Base-by-base conservation (phyloP, 2,797 vertebrate species). In the Pantherophis alleghaniensis region DNA sequence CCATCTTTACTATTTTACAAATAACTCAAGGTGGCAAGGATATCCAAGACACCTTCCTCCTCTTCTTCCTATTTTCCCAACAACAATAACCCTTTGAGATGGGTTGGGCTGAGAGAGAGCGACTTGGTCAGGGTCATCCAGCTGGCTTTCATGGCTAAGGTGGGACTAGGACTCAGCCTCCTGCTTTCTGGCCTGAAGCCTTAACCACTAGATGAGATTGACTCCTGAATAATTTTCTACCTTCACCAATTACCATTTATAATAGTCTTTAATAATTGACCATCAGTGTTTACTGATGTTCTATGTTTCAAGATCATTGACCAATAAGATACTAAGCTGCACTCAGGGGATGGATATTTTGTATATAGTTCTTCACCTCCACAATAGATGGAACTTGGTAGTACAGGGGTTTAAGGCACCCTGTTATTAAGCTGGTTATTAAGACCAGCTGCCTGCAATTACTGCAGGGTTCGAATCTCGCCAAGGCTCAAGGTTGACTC, bases 361-460 rank as follows among this genome's bases (percentile, higher is more conserved):
- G 0, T 92, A 86, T 91, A 88, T 79, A 92, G 92, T 87, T 6
- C 94, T 96, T 94, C 88, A 92, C 60, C 88, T 94, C 88, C 92
- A 66, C 90, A 93, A 93, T 47, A 83, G 20, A 91, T 89, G 92
- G 93, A 93, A 89, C 37, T 37, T 37, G 37, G 37, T 37, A 37
- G 37, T 37, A 37, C 37, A 37, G 37, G 37, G 37, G 37, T 37
- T 37, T 37, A 37, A 37, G 37, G 37, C 37, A 37, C 37, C 37
- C 37, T 37, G 37, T 37, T 37, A 37, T 37, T 37, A 37, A 37
- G 37, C 37, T 37, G 37, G 37, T 37, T 37, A 37, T 37, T 37
- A 37, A 37, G 37, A 37, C 37, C 37, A 37, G 37, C 37, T 37
- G 1, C 37, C 37, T 37, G 37, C 37, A 37, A 37, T 37, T 37